Evolutionary conservation across 2,797 vertebrate genomes (phyloP).

Genomic region (Enteromius paludinosus): DNA sequence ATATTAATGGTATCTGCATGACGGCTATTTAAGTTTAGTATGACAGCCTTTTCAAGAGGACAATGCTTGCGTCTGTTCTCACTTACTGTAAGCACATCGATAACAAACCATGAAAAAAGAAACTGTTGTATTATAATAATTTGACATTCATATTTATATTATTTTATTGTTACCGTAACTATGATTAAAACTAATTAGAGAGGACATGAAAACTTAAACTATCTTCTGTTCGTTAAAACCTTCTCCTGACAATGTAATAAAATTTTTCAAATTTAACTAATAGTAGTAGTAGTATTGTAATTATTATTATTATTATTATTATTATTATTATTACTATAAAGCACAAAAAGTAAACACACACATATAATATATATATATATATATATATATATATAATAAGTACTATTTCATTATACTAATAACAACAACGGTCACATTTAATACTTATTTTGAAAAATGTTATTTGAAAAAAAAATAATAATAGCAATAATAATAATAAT

Average conservation of each 20-base stretch:
- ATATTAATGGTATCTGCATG: conserved; percentile 14
- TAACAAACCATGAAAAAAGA: background rate
- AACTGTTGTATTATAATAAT: background rate
- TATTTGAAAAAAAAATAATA: too few relatives aligned
- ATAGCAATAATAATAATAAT: too few relatives aligned
- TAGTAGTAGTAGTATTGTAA: background rate
- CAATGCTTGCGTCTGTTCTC: background rate
- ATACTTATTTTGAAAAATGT: too few relatives aligned
- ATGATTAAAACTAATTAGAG: background rate
- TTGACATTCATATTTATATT: background rate
- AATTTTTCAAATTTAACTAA: background rate
- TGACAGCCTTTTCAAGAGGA: background rate
- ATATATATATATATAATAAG: too few relatives aligned
- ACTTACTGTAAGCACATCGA: background rate
- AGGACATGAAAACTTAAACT: background rate
- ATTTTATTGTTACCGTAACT: background rate
- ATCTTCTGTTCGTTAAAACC: background rate
- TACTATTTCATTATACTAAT: too few relatives aligned
- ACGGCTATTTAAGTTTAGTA: background rate
- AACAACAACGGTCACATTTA: too few relatives aligned
- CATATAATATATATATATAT: too few relatives aligned
- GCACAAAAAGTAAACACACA: too few relatives aligned
- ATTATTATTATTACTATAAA: background rate
- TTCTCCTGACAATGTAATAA: background rate
- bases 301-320: too few relatives aligned